Percentiles rank a stretch among this genome's conserved stretches.
Evolutionary conservation across 2,888 invertebrate genomes (phyloP).

Genomic region (Nymphalis polychloros): DNA sequence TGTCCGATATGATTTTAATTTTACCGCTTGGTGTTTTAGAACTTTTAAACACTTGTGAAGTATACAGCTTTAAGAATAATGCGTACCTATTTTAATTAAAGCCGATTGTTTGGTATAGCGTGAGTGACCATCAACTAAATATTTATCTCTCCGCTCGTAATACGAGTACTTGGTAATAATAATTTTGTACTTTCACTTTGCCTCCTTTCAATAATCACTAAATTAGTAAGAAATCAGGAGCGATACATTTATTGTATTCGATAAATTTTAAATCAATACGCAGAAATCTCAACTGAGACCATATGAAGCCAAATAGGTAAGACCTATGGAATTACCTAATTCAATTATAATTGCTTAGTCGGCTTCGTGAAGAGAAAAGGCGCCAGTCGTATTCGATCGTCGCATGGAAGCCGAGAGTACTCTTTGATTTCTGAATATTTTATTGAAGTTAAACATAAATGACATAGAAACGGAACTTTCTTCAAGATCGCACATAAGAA

Average conservation of each 20-base stretch:
- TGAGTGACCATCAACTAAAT: constrained; percentile 57
- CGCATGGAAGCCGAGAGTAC: constrained; percentile 42
- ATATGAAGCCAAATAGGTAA: constrained; percentile 59
- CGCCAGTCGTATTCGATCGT: constrained; percentile 41
- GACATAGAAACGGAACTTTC: constrained; percentile 79
- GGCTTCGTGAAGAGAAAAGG: constrained; percentile 51
- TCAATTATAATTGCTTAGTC: constrained; percentile 63
- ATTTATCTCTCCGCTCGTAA: constrained; percentile 57
- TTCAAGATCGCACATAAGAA: constrained; percentile 66
- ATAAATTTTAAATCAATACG: constrained; percentile 31
- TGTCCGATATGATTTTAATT: constrained; percentile 28
- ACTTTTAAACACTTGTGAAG: constrained; percentile 15
- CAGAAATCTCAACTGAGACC: constrained; percentile 27
- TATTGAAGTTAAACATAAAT: constrained; percentile 46
- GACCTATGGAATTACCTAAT: constrained; percentile 66
- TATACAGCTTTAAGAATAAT: constrained; percentile 7
- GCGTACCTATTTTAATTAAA: constrained; percentile 57
- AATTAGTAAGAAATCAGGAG: constrained; percentile 20
- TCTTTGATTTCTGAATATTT: constrained; percentile 39
- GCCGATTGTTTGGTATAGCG: constrained; percentile 60
- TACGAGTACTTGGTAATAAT: constrained; percentile 48
- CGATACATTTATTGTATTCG: constrained; percentile 5
- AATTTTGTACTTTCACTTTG: constrained; percentile 31
- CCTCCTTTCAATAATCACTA: constrained; percentile 21
- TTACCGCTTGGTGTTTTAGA: constrained; percentile 29